A percentile compares a stretch with the other conserved stretches of the same genome.
Conservation (phyloP, 2,888 invertebrate genomes). For the Pandemis heparana region DNA sequence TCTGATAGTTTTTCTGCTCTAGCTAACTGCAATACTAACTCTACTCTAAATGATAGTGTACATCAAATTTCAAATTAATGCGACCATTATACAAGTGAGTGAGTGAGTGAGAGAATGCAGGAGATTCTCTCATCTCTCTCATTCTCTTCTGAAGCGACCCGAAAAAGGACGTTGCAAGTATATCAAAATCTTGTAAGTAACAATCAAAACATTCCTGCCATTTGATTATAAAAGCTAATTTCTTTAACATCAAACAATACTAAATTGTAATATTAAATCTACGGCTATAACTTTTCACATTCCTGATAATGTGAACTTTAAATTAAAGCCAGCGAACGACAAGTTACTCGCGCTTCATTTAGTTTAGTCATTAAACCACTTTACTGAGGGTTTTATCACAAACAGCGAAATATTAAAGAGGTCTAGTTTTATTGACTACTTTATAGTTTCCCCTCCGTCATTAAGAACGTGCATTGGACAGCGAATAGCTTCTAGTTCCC, state of each 20-base stretch:
- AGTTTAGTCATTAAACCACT: slow-evolving; percentile 33
- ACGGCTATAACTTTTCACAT: slow-evolving; percentile 9
- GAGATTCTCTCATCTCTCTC: no score
- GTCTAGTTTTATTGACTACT: slow-evolving; percentile 21
- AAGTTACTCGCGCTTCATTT: slow-evolving; percentile 39
- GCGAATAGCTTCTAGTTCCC: not conserved
- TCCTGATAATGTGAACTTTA: slow-evolving; percentile 16
- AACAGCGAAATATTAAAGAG: slow-evolving; percentile 28
- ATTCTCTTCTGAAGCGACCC: no score
- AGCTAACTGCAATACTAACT: no score
- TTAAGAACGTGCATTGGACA: not conserved
- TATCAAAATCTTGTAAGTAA: no score
- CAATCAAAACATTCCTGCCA: no score
- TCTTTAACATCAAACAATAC: not conserved
- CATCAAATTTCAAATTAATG: no score
- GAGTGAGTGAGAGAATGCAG: no score
- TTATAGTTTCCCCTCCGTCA: slow-evolving; percentile 4
- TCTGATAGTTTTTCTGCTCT: no score
- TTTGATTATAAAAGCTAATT: no score
- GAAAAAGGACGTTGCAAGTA: no score
- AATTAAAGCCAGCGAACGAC: slow-evolving; percentile 1
- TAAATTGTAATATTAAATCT: not conserved
- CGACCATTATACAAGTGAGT: no score
- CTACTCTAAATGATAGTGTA: no score
- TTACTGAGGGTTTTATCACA: slow-evolving; percentile 28